These are phyloP conservation scores for Xestia xanthographa DNA, from an alignment of 2,888 invertebrate species.

Conservation along the genomic window DNA sequence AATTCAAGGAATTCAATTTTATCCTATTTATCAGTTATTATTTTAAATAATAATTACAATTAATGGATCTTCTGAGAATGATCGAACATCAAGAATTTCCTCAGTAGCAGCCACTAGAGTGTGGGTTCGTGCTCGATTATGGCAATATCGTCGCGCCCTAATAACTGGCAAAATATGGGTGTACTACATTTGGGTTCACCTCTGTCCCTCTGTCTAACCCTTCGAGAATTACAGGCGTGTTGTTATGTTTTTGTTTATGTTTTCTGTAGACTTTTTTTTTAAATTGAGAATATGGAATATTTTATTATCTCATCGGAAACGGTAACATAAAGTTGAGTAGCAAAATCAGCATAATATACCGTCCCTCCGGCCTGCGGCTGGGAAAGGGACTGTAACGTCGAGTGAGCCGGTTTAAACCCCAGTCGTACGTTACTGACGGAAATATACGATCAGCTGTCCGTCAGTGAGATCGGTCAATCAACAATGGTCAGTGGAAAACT, in stretches of 20 bases:
- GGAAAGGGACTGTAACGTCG: slow-evolving; percentile 1
- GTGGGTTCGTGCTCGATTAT: too few relatives aligned
- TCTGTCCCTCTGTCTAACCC: too few relatives aligned
- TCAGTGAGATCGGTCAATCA: slow-evolving; percentile 19
- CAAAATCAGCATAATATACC: background rate
- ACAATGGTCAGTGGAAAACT: slow-evolving; percentile 13
- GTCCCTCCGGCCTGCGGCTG: background rate
- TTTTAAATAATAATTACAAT: too few relatives aligned
- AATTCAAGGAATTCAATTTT: too few relatives aligned
- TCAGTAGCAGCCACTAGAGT: background rate
- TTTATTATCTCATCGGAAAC: background rate
- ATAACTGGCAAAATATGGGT: too few relatives aligned
- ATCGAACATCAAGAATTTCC: too few relatives aligned
- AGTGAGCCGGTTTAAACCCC: slow-evolving; percentile 7
- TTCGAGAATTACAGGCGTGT: too few relatives aligned
- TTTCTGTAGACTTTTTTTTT: background rate
- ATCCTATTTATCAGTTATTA: too few relatives aligned
- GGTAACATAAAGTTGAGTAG: background rate
- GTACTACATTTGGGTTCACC: too few relatives aligned
- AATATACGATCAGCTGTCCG: slow-evolving; percentile 22
- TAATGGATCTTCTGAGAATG: too few relatives aligned
- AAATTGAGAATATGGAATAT: background rate
- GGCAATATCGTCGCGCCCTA: too few relatives aligned
- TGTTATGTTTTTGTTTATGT: too few relatives aligned
- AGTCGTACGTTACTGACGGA: slow-evolving; percentile 17